Evolutionary conservation across 2,888 invertebrate genomes (phyloP), one percentile per base, ranked within the genome.

Genomic region (Escarpia spicata): DNA sequence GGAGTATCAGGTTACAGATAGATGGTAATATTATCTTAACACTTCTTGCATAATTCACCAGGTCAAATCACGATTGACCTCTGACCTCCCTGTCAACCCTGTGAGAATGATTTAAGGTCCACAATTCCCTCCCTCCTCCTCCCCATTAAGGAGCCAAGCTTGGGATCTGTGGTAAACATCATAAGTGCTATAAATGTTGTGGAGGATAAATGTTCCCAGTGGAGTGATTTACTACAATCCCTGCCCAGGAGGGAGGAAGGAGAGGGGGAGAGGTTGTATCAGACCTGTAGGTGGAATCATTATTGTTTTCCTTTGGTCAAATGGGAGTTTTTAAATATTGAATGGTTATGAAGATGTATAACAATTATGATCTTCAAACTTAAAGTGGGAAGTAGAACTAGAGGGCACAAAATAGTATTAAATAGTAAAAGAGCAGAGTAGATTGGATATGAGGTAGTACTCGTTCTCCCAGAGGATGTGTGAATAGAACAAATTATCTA

Each of bases 31-130:
- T 75, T 26, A 75, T 75, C 75, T 26, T 75, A 75, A 75, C 75
- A 75, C 75, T 52, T 52, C 52, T 75, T 75, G 75, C 75, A 26
- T 75, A 75, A 75, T 75, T 75, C 75, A 75, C n/a, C 75, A 75
- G 75, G 75, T 75, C 19, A 26, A 19, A 26, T 75, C 26, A n/a
- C 75, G 2, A 26, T 6, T 75, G 26, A 75, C 75, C 75, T n/a
- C 75, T 75, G 75, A 75, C 75, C 75, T 75, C 26, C 2, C 75
- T 75, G 26, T 52, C 52, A 52, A 6, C 75, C 3, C n/a, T 75
- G 75, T 1, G 26, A 26, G 75, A n/a, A 75, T 75, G 26, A 75
- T 75, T 75, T 19, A n/a, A 26, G 75, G 75, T 26, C 75, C 75
- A 3, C 19, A 19, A 2, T 75, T 6, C 19, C 19, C 60, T 75